Evolutionary conservation across 2,888 invertebrate genomes (phyloP), one percentile per base, ranked within the genome.

Genomic region (Aspidiotus destructor): DNA sequence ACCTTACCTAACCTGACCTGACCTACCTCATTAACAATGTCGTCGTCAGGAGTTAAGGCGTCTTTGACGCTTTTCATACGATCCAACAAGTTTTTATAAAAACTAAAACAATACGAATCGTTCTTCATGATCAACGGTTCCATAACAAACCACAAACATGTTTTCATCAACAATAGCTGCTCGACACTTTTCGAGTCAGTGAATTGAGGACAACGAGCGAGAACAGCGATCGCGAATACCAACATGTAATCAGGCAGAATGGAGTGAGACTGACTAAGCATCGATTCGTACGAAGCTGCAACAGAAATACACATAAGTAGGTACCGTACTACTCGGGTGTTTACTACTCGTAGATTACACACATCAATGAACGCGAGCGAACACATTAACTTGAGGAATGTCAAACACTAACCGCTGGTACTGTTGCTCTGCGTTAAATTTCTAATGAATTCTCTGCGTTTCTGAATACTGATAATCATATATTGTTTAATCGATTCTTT

Each of bases 181-280:
- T 82, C 79, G 16, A 88, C 81, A 76, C 92, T 89, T 74, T 88
- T 85, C 78, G 87, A 85, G 72, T 84, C 82, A 62, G 86, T 87
- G 76, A 89, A 91, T 73, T 85, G 84, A 8, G 92, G 89, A 79
- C 94, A 91, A 77, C 97, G 95, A n/a, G 96, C 89, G 70, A 98
- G 82, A 64, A 98, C 85, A 62, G 97, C 93, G 73, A 97, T 88
- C n/a, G 94, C 91, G 79, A 96, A 97, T 73, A 95, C 92, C 75
- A 98, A 80, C 87, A 95, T 94, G 78, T 96, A 97, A 80, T 98
- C 98, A 67, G 98, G 97, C 78, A 96, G 81, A 77, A 93, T 91
- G 11, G 62, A 41, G 40, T 67, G 67, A 42, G 67, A 67, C 52
- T 67, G 67, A 44, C 40, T 67, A 6, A 67, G 40, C 16, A 67